phyloP scores from a whole-genome alignment of 2,888 invertebrate genomes.

The Nomada fucata region DNA sequence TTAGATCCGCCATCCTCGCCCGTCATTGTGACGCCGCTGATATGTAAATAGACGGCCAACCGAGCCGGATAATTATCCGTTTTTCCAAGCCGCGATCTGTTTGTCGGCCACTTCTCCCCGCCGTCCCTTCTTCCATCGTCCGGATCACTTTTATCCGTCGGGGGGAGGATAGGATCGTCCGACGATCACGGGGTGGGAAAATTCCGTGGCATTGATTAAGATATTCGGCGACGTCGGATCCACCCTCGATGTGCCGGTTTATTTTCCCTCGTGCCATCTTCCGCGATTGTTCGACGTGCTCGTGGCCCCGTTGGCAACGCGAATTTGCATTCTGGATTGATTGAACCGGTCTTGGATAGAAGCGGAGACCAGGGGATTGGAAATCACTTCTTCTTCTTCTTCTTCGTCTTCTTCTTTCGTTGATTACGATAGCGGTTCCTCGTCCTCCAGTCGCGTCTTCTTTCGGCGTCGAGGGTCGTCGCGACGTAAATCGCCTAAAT shows the following conservation, averaged over 20 bases:
- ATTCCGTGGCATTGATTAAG: constrained; percentile 70
- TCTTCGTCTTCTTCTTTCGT: neutral
- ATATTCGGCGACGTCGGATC: constrained; percentile 52
- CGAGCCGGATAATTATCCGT: constrained; percentile 74
- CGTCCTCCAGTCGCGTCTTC: constrained; percentile 17
- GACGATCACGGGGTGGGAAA: constrained; percentile 31
- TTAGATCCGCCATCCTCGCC: constrained; percentile 63
- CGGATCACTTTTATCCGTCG: constrained; percentile 69
- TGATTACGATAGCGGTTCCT: neutral
- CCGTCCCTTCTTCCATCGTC: constrained; percentile 24
- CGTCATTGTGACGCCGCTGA: constrained; percentile 50
- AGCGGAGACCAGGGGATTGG: constrained; percentile 20
- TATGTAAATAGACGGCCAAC: constrained; percentile 71
- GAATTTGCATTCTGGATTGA: constrained; percentile 79
- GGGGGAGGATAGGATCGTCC: constrained; percentile 51
- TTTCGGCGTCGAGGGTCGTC: constrained; percentile 15
- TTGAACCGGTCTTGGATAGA: constrained; percentile 65
- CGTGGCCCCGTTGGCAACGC: constrained; percentile 46
- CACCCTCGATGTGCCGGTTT: constrained; percentile 48
- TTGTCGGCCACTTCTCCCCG: constrained; percentile 72
- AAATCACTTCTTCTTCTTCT: constrained; percentile 14
- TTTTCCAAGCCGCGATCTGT: constrained; percentile 71
- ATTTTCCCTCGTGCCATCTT: constrained; percentile 61
- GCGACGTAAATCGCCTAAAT: constrained; percentile 71
- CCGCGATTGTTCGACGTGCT: constrained; percentile 62